These are phyloP conservation scores for Autographa pulchrina DNA, from an alignment of 2,888 invertebrate species.

Conservation along the genomic window DNA sequence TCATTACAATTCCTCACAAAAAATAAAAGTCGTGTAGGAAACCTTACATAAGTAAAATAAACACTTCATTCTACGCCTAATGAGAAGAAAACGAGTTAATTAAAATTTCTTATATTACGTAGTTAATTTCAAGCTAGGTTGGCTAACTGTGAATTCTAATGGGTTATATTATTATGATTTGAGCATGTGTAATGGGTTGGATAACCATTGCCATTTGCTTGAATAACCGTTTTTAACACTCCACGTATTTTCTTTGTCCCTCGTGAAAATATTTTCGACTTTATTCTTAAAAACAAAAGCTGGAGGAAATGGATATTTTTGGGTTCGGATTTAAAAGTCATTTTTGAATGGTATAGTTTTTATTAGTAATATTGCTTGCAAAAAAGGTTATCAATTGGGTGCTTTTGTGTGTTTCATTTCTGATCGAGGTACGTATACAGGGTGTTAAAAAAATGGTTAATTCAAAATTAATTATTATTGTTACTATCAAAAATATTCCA, in stretches of 20 bases:
- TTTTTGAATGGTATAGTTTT: not conserved
- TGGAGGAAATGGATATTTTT: no score
- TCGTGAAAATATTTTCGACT: not conserved
- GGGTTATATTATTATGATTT: slow-evolving; percentile 35
- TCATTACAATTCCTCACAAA: not conserved
- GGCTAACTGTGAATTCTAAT: slow-evolving; percentile 25
- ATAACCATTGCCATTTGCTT: slow-evolving; percentile 29
- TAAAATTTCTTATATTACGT: slow-evolving; percentile 15
- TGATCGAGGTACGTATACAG: no score
- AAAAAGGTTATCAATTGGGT: no score
- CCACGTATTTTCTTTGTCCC: slow-evolving; percentile 14
- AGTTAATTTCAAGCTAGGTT: slow-evolving; percentile 21
- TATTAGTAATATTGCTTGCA: no score
- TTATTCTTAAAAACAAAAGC: not conserved
- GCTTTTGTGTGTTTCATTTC: no score
- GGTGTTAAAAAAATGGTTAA: no score
- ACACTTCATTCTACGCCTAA: not conserved
- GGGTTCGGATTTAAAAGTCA: not conserved
- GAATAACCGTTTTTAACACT: slow-evolving; percentile 25
- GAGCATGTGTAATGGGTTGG: slow-evolving; percentile 37
- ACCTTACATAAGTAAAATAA: not conserved
- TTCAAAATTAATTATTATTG: no score
- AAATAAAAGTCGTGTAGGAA: not conserved
- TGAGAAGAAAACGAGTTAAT: slow-evolving; percentile 8
- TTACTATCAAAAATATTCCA: no score